phyloP scores from a whole-genome alignment of 2,113 vertebrate genomes.

The Dendrocopos noguchii region DNA sequence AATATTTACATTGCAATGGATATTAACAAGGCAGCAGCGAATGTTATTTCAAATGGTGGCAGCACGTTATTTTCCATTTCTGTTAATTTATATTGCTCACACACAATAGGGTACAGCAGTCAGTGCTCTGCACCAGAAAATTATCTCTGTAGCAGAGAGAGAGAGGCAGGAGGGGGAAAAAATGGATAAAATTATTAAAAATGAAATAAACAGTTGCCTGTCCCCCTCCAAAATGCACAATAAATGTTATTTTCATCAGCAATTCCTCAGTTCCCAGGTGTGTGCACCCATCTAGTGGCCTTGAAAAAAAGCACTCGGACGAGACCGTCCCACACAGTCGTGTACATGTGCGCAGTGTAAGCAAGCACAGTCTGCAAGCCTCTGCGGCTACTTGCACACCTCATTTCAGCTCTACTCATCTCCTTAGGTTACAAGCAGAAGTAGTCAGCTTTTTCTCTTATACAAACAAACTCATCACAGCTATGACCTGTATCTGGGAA shows the following conservation, averaged over 20 bases:
- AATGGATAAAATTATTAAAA: not conserved
- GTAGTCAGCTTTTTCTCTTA: not conserved
- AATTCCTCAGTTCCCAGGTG: not conserved
- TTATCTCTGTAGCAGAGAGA: not conserved
- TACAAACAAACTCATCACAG: not conserved
- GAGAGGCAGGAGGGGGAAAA: not conserved
- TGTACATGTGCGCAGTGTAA: not conserved
- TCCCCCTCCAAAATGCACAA: not conserved
- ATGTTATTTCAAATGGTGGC: not conserved
- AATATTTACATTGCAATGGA: constrained; percentile 39
- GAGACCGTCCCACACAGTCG: not conserved
- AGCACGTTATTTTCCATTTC: not conserved
- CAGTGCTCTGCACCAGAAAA: not conserved
- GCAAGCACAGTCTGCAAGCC: not conserved
- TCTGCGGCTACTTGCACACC: not conserved
- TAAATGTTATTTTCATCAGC: not conserved
- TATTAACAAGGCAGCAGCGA: constrained; percentile 1
- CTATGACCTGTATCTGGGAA: not conserved
- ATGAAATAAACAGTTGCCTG: not conserved
- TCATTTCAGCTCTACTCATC: not conserved
- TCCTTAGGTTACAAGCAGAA: not conserved
- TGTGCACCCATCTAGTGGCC: accelerated
- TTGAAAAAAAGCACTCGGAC: not conserved
- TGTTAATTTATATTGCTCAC: not conserved
- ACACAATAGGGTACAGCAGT: not conserved